A percentile compares a stretch with the other conserved stretches of the same genome.
Conservation (phyloP, 2,113 vertebrate species). For the Leptobrachium leishanense region DNA sequence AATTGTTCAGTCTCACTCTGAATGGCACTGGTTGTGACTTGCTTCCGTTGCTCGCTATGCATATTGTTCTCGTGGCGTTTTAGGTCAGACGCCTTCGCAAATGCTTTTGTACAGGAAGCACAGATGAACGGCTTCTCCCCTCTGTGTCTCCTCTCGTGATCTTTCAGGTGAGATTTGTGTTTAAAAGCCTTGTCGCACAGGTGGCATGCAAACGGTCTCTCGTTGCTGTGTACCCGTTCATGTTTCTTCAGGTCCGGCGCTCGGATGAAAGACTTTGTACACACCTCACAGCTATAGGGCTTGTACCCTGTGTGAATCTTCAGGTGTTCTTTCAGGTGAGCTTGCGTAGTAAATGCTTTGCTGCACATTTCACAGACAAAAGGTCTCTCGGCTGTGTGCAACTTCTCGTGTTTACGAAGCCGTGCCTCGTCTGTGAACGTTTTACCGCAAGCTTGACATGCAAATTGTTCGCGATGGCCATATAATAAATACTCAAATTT, state of each 20-base stretch:
- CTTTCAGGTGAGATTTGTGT: constrained; percentile 98
- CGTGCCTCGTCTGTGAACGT: constrained; percentile 89
- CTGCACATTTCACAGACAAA: constrained; percentile 97
- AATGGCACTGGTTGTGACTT: constrained; percentile 84
- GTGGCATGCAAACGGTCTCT: constrained; percentile 92
- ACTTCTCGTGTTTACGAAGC: constrained; percentile 89
- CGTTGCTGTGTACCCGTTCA: constrained; percentile 95
- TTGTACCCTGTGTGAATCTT: constrained; percentile 98
- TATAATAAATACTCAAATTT: constrained; percentile 97
- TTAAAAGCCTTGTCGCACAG: constrained; percentile 99
- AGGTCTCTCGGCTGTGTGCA: constrained; percentile 91
- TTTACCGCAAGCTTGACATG: constrained; percentile 86
- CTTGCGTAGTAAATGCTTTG: constrained; percentile 96
- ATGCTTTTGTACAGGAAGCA: constrained; percentile 94
- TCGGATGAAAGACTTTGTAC: constrained; percentile 94
- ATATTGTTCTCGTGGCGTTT: constrained; percentile 99
- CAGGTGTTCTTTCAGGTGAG: constrained; percentile 95
- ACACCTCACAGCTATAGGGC: constrained; percentile 94
- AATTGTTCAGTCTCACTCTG: constrained; percentile 86
- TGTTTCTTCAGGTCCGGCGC: constrained; percentile 96
- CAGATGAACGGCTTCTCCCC: constrained; percentile 97
- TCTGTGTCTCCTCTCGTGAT: constrained; percentile 93
- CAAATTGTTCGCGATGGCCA: constrained; percentile 92
- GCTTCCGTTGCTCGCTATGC: constrained; percentile 92
- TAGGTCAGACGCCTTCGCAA: constrained; percentile 97